phyloP scores from a whole-genome alignment of 37 sponge, comb jelly and placozoan genomes.

The Corticium candelabrum region DNA sequence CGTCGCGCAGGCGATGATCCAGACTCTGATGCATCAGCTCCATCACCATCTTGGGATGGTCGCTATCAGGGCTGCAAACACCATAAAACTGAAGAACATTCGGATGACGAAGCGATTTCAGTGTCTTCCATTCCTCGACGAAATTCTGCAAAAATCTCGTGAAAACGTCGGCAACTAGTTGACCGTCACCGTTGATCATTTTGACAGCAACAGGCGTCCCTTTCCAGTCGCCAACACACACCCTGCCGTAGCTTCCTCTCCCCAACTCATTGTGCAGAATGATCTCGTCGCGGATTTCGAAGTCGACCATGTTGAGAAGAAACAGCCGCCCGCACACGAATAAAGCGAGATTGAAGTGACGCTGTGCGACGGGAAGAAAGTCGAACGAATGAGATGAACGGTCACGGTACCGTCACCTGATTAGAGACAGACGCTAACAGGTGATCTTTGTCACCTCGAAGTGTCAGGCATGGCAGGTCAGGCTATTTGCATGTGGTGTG shows the following conservation, averaged over 20 bases:
- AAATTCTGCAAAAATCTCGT: constrained; percentile 24
- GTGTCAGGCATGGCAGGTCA: no score
- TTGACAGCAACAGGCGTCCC: constrained; percentile 50
- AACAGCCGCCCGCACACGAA: no score
- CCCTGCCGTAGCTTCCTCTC: constrained; percentile 45
- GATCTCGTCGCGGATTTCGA: no score
- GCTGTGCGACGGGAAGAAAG: no score
- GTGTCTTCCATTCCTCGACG: constrained; percentile 23
- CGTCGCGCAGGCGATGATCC: constrained; percentile 14
- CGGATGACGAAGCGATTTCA: constrained; percentile 49
- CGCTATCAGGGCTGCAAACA: not conserved
- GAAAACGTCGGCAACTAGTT: not conserved
- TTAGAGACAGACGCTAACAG: no score
- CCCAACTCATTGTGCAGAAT: constrained; percentile 23
- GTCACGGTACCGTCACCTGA: no score
- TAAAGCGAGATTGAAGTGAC: no score
- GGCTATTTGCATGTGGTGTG: no score
- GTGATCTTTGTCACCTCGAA: no score
- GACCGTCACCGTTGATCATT: constrained; percentile 37
- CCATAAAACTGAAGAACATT: constrained; percentile 70
- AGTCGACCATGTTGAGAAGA: no score
- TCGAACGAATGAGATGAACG: no score
- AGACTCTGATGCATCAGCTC: constrained; percentile 42
- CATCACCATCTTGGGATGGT: constrained; percentile 20
- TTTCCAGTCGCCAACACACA: constrained; percentile 34